Evolutionary conservation across 1,140 invertebrate species (phyloP).

Genomic region (Pachypeltis micranthus): DNA sequence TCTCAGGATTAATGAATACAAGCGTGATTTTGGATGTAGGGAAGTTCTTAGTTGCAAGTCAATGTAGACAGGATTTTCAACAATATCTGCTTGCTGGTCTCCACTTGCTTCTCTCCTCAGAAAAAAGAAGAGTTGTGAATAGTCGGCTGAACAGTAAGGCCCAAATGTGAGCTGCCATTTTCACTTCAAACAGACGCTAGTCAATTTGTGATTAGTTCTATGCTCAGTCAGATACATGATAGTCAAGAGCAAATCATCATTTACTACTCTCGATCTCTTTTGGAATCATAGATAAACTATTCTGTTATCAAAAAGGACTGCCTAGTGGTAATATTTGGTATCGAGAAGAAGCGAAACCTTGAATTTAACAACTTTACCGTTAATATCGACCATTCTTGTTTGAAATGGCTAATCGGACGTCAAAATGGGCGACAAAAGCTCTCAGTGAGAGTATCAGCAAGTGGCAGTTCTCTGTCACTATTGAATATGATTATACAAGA

Average conservation of each 20-base stretch:
- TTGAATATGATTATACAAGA: too few relatives aligned
- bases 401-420: conserved; percentile 35
- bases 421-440: too few relatives aligned
- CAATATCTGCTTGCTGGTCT: conserved; percentile 21
- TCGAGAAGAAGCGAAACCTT: conserved; percentile 33
- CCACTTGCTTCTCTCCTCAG: conserved; percentile 30
- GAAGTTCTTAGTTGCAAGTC: conserved; percentile 31
- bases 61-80: conserved; percentile 30
- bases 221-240: conserved; percentile 27
- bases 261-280: conserved; percentile 31
- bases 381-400: conserved; percentile 34
- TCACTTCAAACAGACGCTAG: conserved; percentile 30
- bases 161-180: conserved; percentile 28
- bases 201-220: conserved; percentile 26
- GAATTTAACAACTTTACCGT: conserved; percentile 33
- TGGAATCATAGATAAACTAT: conserved; percentile 32
- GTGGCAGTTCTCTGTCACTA: too few relatives aligned
- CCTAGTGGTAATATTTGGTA: conserved; percentile 34
- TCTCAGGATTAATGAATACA: conserved; percentile 29
- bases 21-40: conserved; percentile 31
- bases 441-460: too few relatives aligned
- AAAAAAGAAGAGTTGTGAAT: conserved; percentile 25
- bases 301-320: conserved; percentile 34
- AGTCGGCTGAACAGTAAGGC: conserved; percentile 20
- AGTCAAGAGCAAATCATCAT: conserved; percentile 27